Evolutionary conservation across 2,797 vertebrate genomes (phyloP), one percentile per base, ranked within the genome.

Genomic region (Delichon dasypus): DNA sequence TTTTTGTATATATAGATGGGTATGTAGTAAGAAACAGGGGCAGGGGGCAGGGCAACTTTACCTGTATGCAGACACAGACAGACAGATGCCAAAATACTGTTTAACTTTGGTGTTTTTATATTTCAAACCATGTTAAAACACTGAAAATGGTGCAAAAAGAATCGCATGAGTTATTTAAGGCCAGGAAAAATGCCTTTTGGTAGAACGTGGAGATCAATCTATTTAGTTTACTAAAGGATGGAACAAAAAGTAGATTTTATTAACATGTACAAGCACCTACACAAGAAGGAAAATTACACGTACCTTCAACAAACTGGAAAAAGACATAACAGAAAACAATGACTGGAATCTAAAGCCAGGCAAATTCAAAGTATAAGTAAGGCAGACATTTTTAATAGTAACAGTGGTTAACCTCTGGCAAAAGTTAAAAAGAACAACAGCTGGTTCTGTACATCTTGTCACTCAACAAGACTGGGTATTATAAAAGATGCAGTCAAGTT

Each of bases 321-420:
- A 95, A 85, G 78, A 93, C 50, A 53, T 74, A 91, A 90, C 57
- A 87, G 94, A 84, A 85, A 87, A 5, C 36, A 84, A 38, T 48
- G 27, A 45, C 32, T 61, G 54, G 58, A 82, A 91, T 62, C 57
- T 30, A 48, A 90, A 67, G 62, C 27, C 55, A 77, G 58, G 44
- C 21, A 91, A 89, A 93, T 47, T 85, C 6, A 8, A 85, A 92
- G 30, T 23, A 61, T 64, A 88, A 83, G 58, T 74, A 95, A 81
- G 65, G 65, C 70, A 90, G 36, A 77, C 38, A 54, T 61, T 85
- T 86, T 85, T 77, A 89, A 58, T 6, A 90, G 80, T 32, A 88
- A 80, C 36, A 75, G 58, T 34, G 47, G 72, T 68, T 73, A 94
- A 88, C 42, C 44, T 82, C 79, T 54, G 44, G 85, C 76, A 67